Base-by-base conservation (phyloP, 2,113 vertebrate genomes). In the Bubo bubo region DNA sequence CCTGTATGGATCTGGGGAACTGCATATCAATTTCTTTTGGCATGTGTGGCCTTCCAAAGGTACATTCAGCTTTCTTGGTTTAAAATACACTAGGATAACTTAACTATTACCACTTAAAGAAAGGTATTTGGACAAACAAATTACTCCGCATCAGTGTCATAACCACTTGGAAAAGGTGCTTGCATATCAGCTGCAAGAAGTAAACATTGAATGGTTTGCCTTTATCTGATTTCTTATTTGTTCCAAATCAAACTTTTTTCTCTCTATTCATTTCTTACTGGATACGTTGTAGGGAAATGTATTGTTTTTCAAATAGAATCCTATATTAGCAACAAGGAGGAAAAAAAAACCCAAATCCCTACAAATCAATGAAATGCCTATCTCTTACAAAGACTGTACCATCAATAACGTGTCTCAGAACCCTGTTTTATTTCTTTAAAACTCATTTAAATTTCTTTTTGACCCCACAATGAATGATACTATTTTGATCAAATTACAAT, bases 401-500 rank as follows among this genome's bases (percentile, higher is more conserved):
- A 45, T 71, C 86, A 88, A 74, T 55, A 94, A 76, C 0, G 1
- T 47, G 39, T 35, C 34, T 86, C 67, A 59, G 55, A 86, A 79
- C 56, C 66, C 21, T 45, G 20, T 81, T 92, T 88, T 55, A 70
- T 34, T 90, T 94, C 79, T 95, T 81, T 92, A 63, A 41, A 66
- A 68, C 30, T 50, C 13, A 89, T 88, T 95, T 60, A 83, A 60
- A 49, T 53, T 72, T 88, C 39, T 96, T 95, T 79, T 91, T 94
- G 84, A 86, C 14, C 49, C 71, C 60, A 86, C 19, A 59, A 59
- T 60, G 19, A 35, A 59, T 60, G 19, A 35, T 91, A 86, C 13
- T 50, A 77, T 75, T 94, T 73, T 89, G 23, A 89, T 70, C 18
- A 94, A 94, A 95, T 50, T 95, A 84, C 52, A 96, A 93, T 68